A percentile compares a stretch with the other conserved stretches of the same genome.
phyloP scores from a whole-genome alignment of 2,797 vertebrate genomes.

The Coregonus sp. region DNA sequence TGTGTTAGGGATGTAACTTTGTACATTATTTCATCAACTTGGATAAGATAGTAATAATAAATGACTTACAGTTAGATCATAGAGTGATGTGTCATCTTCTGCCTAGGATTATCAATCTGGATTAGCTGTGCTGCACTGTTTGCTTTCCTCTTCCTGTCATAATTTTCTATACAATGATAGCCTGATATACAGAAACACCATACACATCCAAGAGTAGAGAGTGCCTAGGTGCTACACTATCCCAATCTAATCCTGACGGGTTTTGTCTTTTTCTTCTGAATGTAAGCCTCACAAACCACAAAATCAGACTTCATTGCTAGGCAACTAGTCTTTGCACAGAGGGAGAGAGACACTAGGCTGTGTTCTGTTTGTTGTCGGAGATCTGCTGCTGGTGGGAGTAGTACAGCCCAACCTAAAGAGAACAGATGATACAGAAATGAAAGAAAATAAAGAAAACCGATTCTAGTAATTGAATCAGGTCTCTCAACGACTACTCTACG shows the following conservation, averaged over 20 bases:
- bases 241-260: constrained; percentile 66
- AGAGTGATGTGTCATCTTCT: constrained; percentile 30
- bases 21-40: constrained; percentile 34
- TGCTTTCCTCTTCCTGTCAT: constrained; percentile 26
- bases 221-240: constrained; percentile 56
- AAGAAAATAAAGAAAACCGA: constrained; percentile 38
- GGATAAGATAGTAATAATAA: constrained; percentile 22
- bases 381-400: constrained; percentile 70
- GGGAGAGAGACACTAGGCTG: constrained; percentile 32
- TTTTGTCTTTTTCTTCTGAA: constrained; percentile 55
- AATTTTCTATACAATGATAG: constrained; percentile 37
- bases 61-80: constrained; percentile 38
- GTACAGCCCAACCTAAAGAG: constrained; percentile 64
- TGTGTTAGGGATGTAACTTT: constrained; percentile 54
- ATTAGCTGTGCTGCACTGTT: constrained; percentile 38
- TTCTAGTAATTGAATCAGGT: constrained; percentile 46
- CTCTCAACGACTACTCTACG: constrained; percentile 52
- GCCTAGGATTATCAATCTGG: constrained; percentile 37
- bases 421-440: constrained; percentile 37
- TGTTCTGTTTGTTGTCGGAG: constrained; percentile 68
- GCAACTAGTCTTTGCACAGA: constrained; percentile 80
- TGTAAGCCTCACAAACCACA: constrained; percentile 76
- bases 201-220: constrained; percentile 37
- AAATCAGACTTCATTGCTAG: constrained; percentile 84
- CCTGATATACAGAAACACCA: constrained; percentile 30